A percentile compares a stretch with the other conserved stretches of the same genome.
Conservation (phyloP, 2,797 vertebrate species). For the Oreortyx pictus region DNA sequence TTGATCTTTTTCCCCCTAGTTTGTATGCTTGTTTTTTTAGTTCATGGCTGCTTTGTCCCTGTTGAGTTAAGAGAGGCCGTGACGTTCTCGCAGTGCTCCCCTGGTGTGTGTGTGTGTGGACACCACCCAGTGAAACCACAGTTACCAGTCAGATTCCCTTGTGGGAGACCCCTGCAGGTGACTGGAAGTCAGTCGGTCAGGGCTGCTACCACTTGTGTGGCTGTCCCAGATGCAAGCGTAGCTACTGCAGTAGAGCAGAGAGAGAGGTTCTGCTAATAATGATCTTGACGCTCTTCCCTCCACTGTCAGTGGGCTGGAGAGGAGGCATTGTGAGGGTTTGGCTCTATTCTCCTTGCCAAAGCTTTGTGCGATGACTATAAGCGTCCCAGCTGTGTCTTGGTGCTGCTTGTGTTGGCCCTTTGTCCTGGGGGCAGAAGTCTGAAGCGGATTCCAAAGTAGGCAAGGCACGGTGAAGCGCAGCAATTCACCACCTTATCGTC, state of each 20-base stretch:
- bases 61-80: background rate
- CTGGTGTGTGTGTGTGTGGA: too few species aligned
- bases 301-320: background rate
- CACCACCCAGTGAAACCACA: background rate
- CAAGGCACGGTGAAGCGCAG: background rate
- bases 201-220: background rate
- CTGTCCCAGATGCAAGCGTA: background rate
- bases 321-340: background rate
- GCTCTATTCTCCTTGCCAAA: background rate
- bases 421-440: background rate
- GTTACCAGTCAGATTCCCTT: background rate
- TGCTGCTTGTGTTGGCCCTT: background rate
- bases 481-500: background rate
- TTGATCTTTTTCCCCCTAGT: background rate
- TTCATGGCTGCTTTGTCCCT: background rate
- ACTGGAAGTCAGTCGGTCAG: background rate
- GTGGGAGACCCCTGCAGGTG: fast-evolving
- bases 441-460: background rate
- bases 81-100: background rate
- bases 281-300: background rate
- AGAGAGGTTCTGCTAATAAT: background rate
- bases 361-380: background rate
- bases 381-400: background rate
- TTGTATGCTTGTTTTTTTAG: background rate
- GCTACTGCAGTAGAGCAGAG: background rate